Conservation (phyloP, 2,113 vertebrate species). For the Mus spicilegus region DNA sequence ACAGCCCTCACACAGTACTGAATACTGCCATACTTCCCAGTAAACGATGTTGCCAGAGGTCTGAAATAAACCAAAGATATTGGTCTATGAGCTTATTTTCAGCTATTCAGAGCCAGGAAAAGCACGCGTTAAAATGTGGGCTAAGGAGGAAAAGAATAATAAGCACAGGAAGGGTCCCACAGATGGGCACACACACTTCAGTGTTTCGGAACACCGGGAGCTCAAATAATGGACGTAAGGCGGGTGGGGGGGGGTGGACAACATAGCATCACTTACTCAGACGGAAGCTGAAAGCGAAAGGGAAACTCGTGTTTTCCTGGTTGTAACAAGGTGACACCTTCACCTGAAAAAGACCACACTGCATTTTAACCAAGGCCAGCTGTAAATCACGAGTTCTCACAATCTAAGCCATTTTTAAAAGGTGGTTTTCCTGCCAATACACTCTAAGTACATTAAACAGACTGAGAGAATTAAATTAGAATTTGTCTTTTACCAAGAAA, state of each 20-base stretch:
- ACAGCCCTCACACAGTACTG: conserved; percentile 88
- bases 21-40: conserved; percentile 89
- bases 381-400: background rate
- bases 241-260: background rate
- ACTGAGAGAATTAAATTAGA: background rate
- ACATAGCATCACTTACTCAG: conserved; percentile 86
- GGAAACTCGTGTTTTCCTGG: conserved; percentile 90
- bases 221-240: background rate
- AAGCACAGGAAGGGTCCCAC: fast-evolving
- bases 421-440: background rate
- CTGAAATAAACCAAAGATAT: conserved; percentile 80
- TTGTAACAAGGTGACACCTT: conserved; percentile 84
- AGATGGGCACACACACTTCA: background rate
- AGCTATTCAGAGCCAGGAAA: background rate
- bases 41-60: conserved; percentile 90
- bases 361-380: conserved; percentile 59
- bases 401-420: background rate
- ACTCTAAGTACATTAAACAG: background rate
- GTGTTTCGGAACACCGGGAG: fast-evolving
- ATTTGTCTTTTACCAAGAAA: background rate
- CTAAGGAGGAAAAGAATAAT: background rate
- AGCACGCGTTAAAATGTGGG: background rate
- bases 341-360: conserved; percentile 80
- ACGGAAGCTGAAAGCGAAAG: conserved; percentile 90
- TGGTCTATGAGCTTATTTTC: background rate